phyloP scores from a whole-genome alignment of 2,888 invertebrate genomes.

The Melieria omissa region DNA sequence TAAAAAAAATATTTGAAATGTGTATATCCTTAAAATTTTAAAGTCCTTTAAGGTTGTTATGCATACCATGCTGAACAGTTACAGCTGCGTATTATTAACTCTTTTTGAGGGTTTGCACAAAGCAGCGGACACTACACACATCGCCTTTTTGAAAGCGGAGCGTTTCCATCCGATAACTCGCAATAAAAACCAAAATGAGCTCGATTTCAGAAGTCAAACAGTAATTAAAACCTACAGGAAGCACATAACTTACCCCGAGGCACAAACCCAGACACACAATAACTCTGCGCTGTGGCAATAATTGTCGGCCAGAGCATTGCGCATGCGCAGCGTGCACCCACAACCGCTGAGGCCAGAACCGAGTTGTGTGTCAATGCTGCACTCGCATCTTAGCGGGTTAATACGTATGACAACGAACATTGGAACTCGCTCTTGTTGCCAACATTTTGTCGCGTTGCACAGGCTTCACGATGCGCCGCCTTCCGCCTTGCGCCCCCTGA shows the following conservation, averaged over 20 bases:
- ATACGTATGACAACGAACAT: neutral
- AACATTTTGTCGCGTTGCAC: constrained; percentile 36
- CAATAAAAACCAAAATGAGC: too few relatives aligned
- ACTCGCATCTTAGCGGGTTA: neutral
- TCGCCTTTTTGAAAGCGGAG: too few relatives aligned
- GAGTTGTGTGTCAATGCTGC: neutral
- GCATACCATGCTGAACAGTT: too few relatives aligned
- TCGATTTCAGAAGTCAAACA: neutral
- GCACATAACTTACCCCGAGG: neutral
- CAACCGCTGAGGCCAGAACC: neutral
- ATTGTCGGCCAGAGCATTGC: neutral
- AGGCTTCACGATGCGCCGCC: constrained; percentile 3
- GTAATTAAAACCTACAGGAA: constrained; percentile 23
- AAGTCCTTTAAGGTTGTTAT: too few relatives aligned
- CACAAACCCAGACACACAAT: constrained; percentile 7
- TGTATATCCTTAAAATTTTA: too few relatives aligned
- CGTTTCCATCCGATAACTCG: too few relatives aligned
- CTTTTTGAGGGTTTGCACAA: too few relatives aligned
- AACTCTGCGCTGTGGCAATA: constrained; percentile 1
- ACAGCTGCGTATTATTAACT: too few relatives aligned
- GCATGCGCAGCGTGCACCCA: neutral
- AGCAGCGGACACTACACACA: too few relatives aligned
- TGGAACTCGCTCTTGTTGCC: neutral
- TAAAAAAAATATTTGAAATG: too few relatives aligned
- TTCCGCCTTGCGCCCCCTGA: neutral